Base-by-base conservation (phyloP, 2,113 vertebrate species). In the Phaethornis superciliosus region DNA sequence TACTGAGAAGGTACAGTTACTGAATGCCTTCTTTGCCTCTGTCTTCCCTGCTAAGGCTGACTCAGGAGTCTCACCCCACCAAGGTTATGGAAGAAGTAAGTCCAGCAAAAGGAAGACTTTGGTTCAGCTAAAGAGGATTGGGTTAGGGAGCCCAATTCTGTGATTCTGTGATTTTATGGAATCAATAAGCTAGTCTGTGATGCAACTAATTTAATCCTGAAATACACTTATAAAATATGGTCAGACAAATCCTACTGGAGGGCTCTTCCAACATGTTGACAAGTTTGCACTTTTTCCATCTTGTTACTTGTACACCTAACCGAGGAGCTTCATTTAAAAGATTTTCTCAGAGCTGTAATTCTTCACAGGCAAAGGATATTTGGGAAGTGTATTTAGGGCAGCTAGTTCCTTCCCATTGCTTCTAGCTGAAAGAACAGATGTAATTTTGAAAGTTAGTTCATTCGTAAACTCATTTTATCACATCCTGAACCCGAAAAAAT, bases 371-470 rank as follows among this genome's bases (percentile, higher is more conserved):
- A 78, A 93, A 96, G 81, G 11, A 52, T 44, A 21, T 62, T n/a
- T 87, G 8, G 49, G 51, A 83, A 86, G 3, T 23, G 23, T 35
- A 54, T 76, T 58, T 52, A 69, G 64, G 79, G 84, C 69, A 91
- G 64, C 13, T 77, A 93, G 47, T 85, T 71, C 81, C 94, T 96
- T 94, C 86, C 44, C 47, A 14, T 54, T 65, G 10, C 23, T 91
- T 93, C 96, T 86, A 78, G 14, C 52, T 54, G 44, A 89, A 95
- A 65, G 84, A 68, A 85, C 14, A 74, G n/a, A 85, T 71, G 52
- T 11, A 74, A 65, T 52, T 94, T 94, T 71, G 69, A 69, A 91
- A 33, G n/a, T 26, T 86, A 81, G 77, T 63, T 81, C 81, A 32
- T 70, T 86, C 2, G 0, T 56, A 94, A 93, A 26, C 68, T 89